These are phyloP conservation scores for Papilio helenus DNA, from an alignment of 1,140 invertebrate genomes.

Conservation along the genomic window DNA sequence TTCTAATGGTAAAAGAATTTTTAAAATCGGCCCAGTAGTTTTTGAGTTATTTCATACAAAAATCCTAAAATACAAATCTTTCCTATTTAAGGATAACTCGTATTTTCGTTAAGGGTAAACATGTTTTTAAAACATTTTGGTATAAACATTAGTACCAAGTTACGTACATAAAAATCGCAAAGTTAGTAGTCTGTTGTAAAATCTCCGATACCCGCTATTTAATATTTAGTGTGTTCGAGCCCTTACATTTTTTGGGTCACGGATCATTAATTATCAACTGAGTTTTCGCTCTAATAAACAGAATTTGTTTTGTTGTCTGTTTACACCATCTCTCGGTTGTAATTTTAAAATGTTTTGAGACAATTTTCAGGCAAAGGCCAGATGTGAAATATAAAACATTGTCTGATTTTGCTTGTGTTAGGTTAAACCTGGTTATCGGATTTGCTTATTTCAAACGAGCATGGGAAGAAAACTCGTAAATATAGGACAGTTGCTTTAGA, in stretches of 20 bases:
- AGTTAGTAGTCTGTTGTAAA: neutral
- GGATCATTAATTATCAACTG: slow-evolving; percentile 12
- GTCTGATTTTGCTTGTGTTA: neutral
- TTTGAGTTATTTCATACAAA: no score
- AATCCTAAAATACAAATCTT: no score
- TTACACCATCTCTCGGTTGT: slow-evolving; percentile 4
- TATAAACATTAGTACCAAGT: no score
- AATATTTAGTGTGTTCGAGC: slow-evolving; percentile 2
- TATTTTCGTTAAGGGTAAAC: no score
- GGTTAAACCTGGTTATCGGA: neutral
- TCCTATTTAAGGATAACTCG: no score
- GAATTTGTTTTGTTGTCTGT: neutral
- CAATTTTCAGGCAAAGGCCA: neutral
- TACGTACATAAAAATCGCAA: no score
- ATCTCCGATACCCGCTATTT: neutral
- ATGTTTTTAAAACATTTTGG: no score
- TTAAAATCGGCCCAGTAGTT: no score
- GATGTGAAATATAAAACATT: slow-evolving; percentile 6
- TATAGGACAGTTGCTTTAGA: neutral
- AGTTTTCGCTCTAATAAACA: neutral
- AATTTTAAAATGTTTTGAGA: neutral
- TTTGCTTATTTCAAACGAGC: slow-evolving; percentile 6
- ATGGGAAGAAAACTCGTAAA: neutral
- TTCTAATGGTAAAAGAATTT: no score
- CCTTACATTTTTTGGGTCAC: slow-evolving; percentile 8